These are phyloP conservation scores for Idaea dimidiata DNA, from an alignment of 2,888 invertebrate species.

Conservation along the genomic window DNA sequence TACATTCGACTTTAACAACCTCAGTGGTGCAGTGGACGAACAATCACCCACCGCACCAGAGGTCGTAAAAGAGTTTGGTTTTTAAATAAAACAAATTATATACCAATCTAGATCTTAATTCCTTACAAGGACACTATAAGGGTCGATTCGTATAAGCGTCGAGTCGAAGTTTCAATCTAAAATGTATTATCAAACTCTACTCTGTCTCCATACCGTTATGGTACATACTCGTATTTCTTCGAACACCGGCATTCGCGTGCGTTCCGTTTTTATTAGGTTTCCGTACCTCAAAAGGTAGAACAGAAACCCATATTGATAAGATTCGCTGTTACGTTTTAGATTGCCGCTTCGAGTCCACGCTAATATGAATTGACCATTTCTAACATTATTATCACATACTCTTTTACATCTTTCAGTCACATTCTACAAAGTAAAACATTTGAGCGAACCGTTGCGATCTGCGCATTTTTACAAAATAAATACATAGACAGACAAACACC, in stretches of 20 bases:
- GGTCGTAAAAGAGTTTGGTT: not conserved
- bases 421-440: conserved; percentile 15
- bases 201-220: no score
- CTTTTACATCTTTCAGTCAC: conserved; percentile 64
- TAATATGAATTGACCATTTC: conserved; percentile 22
- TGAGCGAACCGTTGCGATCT: conserved; percentile 1
- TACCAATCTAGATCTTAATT: conserved; percentile 5
- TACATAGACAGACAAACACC: not conserved
- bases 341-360: conserved; percentile 6
- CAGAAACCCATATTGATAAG: no score
- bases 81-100: conserved; percentile 1
- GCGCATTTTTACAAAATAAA: not conserved
- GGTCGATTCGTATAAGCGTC: not conserved
- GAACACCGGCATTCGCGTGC: no score
- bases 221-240: no score
- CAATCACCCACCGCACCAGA: not conserved
- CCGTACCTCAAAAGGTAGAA: no score
- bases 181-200: no score
- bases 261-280: no score
- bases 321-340: not conserved
- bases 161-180: no score
- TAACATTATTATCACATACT: conserved; percentile 63
- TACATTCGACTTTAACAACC: no score
- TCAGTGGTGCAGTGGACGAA: no score
- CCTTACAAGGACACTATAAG: conserved; percentile 1